Evolutionary conservation across 1,140 invertebrate genomes (phyloP), one percentile per base, ranked within the genome.

Genomic region (Daktulosphaira vitifoliae): DNA sequence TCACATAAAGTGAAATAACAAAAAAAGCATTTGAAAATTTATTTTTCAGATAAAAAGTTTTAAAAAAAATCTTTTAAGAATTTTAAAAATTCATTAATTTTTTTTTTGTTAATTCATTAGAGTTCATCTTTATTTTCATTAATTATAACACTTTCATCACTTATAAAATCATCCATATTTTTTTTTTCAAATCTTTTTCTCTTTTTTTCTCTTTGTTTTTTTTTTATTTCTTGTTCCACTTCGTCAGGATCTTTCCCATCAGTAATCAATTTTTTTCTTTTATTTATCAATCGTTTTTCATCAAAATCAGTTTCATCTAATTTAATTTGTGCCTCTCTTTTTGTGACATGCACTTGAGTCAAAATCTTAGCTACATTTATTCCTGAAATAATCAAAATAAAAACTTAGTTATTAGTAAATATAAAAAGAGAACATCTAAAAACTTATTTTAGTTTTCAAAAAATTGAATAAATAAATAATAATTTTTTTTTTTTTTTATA

Each of bases 231-330:
- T 5, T 73, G 74, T 71, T 87, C 86, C 73, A 88, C 83, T 73
- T 84, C 79, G 54, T 91, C 87, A 0, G 87, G 87, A 76, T 89
- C 83, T 68, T 86, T 83, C 26, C 90, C 92, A 71, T 91, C 85
- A 69, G 91, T 73, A 65, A 96, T 87, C 75, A 91, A 81, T 59
- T 90, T 82, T 73, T 96, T 97, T 65, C 86, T 78, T 71, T 91
- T 87, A 78, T 96, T 92, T 54, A 91, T 92, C 68, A 84, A 79
- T 70, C 86, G 88, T 65, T 87, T 83, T 74, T 96, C 89, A 72
- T 90, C 90, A 75, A 95, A 95, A 72, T 96, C 88, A 68, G 84
- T 84, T 74, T 94, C 88, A 72, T 97, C 92, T 22, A 98, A 76
- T 72, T 85, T 84, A 51, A 97, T 91, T 75, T 95, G 89, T 7